Conservation (phyloP, 2,797 vertebrate species). For the Morelia viridis region DNA sequence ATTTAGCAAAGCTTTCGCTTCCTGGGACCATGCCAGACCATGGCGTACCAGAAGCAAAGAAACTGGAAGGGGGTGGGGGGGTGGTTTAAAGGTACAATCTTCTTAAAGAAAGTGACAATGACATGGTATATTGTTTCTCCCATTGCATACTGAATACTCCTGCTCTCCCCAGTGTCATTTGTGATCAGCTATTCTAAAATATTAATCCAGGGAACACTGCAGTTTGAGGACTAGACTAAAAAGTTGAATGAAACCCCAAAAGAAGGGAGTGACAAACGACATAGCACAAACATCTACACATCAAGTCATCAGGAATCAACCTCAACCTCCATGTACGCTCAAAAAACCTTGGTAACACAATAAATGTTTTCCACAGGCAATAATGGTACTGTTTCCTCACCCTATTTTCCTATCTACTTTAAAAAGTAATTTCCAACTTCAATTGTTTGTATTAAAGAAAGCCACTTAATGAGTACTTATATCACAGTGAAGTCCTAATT, state of each 20-base stretch:
- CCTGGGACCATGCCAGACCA: neutral
- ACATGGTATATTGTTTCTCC: neutral
- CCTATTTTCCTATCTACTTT: neutral
- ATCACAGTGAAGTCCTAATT: neutral
- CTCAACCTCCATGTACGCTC: neutral
- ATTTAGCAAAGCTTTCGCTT: neutral
- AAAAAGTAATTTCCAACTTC: neutral
- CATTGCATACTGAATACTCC: neutral
- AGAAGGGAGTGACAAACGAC: neutral
- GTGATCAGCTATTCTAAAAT: neutral
- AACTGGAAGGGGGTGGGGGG: too few relatives aligned
- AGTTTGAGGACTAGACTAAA: neutral
- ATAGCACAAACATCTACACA: neutral
- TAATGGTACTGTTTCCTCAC: neutral
- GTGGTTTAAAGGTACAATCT: neutral
- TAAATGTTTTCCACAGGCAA: neutral
- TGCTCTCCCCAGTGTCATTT: neutral
- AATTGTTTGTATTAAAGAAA: neutral
- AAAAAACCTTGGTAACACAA: neutral
- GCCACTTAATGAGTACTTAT: neutral
- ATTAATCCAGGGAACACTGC: neutral
- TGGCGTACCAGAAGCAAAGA: neutral
- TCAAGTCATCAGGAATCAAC: neutral
- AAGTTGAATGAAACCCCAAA: neutral
- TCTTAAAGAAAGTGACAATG: neutral